These are phyloP conservation scores for Pyrgus malvae DNA, from an alignment of 2,888 invertebrate genomes.

Conservation along the genomic window DNA sequence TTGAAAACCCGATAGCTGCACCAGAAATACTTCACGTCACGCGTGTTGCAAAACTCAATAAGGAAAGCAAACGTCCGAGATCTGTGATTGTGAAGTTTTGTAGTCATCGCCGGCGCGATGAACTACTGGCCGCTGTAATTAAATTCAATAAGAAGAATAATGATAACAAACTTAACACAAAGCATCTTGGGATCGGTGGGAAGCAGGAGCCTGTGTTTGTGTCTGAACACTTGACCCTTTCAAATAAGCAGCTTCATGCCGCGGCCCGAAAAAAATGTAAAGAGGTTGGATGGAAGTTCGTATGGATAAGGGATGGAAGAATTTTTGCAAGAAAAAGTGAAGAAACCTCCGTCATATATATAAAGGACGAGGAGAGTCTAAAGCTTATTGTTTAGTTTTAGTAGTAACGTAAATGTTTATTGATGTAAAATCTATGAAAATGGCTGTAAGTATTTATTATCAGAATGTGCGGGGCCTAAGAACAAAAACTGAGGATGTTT, in stretches of 20 bases:
- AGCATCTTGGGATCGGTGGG: neutral
- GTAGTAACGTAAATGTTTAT: too few relatives aligned
- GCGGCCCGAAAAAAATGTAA: neutral
- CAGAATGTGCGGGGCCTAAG: too few relatives aligned
- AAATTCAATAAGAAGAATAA: neutral
- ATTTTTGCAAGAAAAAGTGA: neutral
- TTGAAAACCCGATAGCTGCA: neutral
- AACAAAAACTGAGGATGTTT: too few relatives aligned
- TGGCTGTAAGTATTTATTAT: too few relatives aligned
- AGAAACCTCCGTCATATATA: neutral
- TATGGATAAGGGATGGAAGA: neutral
- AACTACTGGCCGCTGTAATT: neutral
- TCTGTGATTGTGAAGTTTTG: neutral
- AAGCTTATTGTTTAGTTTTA: too few relatives aligned
- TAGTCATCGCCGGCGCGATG: neutral
- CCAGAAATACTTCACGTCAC: neutral
- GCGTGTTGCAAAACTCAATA: neutral
- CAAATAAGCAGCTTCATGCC: neutral
- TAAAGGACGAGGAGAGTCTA: neutral
- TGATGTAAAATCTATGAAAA: too few relatives aligned
- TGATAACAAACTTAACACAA: neutral
- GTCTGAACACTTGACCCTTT: neutral
- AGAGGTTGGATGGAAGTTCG: neutral
- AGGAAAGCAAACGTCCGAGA: neutral
- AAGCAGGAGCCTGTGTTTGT: neutral